These are phyloP conservation scores for Gopherus flavomarginatus DNA, from an alignment of 2,113 vertebrate genomes.

Conservation along the genomic window DNA sequence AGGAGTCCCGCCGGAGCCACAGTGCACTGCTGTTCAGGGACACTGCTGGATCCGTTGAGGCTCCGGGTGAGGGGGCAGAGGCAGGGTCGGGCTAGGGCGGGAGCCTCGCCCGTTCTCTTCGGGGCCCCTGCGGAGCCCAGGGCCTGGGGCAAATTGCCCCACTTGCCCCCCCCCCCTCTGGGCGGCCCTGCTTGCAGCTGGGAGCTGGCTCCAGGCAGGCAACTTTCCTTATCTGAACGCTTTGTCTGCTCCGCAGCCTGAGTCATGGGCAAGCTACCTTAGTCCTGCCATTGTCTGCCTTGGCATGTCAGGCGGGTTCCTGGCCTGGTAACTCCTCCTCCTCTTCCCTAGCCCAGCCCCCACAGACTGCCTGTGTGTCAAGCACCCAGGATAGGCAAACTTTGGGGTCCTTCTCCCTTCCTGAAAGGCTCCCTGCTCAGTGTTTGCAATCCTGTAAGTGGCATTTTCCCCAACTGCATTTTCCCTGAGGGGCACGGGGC, in stretches of 20 bases:
- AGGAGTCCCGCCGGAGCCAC: too few species aligned
- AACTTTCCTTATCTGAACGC: neutral
- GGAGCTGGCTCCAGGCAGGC: neutral
- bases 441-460: fast-evolving
- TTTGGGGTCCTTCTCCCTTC: fast-evolving
- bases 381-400: fast-evolving
- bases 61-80: too few species aligned
- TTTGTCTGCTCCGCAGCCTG: neutral
- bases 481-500: neutral
- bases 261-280: neutral
- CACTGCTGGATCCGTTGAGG: too few species aligned
- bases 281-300: neutral
- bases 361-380: neutral
- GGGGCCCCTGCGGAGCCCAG: too few species aligned
- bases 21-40: too few species aligned
- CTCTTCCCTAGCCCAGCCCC: neutral
- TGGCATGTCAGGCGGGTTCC: neutral
- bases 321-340: neutral
- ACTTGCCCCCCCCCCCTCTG: too few species aligned
- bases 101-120: too few species aligned
- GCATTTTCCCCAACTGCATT: fast-evolving
- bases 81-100: too few species aligned
- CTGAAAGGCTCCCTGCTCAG: neutral
- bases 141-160: too few species aligned
- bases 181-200: neutral